Conservation (phyloP, 2,888 invertebrate genomes). For the Apamea crenata region DNA sequence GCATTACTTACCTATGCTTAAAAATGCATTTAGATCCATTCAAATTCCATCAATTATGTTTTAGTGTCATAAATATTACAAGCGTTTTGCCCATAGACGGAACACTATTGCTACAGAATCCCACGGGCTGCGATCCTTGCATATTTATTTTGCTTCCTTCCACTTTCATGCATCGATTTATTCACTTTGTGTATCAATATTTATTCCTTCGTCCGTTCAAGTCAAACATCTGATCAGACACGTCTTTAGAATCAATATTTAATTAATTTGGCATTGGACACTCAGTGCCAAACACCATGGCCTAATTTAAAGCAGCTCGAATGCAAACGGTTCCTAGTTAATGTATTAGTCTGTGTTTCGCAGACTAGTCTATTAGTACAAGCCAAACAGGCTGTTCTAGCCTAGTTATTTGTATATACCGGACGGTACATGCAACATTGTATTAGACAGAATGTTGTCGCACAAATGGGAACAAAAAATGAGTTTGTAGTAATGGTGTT, state of each 20-base stretch:
- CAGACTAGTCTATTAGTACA: conserved; percentile 30
- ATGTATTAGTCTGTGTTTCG: conserved; percentile 29
- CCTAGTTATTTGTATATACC: conserved; percentile 7
- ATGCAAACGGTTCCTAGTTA: conserved; percentile 37
- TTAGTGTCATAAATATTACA: neutral
- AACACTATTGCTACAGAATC: no score
- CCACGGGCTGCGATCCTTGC: no score
- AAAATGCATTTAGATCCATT: neutral
- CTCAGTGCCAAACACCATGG: conserved; percentile 21
- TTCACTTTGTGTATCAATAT: neutral
- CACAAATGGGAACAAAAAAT: conserved; percentile 26
- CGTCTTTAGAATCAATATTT: neutral
- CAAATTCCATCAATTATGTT: neutral
- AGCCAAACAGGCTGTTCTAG: conserved; percentile 32
- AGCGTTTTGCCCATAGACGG: neutral
- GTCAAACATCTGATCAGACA: neutral
- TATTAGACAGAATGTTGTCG: conserved; percentile 18
- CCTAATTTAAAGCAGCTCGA: conserved; percentile 13
- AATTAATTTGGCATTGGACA: conserved; percentile 27
- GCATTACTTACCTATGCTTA: no score
- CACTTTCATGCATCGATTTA: neutral
- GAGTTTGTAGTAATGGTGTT: neutral
- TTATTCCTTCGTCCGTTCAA: neutral
- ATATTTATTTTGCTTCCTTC: no score
- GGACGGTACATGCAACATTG: conserved; percentile 29